Percentiles rank a stretch among this genome's conserved stretches.
These are phyloP conservation scores for Pheosia gnoma DNA, from an alignment of 2,888 invertebrate genomes.

Conservation along the genomic window DNA sequence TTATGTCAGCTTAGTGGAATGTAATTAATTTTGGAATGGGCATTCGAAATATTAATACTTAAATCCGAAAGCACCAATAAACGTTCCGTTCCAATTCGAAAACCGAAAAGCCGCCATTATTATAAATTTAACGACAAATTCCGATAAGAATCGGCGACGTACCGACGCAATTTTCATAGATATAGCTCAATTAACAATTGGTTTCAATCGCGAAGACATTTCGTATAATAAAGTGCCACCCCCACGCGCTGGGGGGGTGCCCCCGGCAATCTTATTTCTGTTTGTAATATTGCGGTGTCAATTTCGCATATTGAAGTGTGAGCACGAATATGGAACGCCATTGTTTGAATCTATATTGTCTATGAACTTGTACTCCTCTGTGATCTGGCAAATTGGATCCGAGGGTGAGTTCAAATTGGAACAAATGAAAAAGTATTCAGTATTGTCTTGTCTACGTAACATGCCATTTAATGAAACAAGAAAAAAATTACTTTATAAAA, in stretches of 20 bases:
- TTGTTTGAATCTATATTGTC: slow-evolving; percentile 69
- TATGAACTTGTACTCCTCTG: slow-evolving; percentile 65
- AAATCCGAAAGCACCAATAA: slow-evolving; percentile 57
- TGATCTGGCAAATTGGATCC: slow-evolving; percentile 55
- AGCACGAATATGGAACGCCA: slow-evolving; percentile 70
- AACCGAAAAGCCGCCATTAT: slow-evolving; percentile 65
- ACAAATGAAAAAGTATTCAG: slow-evolving; percentile 21
- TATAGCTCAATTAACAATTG: slow-evolving; percentile 84
- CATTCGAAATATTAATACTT: slow-evolving; percentile 51
- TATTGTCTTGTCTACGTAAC: not conserved
- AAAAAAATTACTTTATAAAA: not conserved
- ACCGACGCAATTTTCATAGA: slow-evolving; percentile 82
- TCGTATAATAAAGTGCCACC: slow-evolving; percentile 78
- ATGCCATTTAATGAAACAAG: too few relatives aligned
- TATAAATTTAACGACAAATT: slow-evolving; percentile 80
- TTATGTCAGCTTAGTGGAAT: slow-evolving; percentile 8
- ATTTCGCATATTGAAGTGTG: slow-evolving; percentile 82
- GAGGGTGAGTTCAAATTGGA: slow-evolving; percentile 36
- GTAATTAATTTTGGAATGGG: slow-evolving; percentile 41
- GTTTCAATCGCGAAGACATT: slow-evolving; percentile 83
- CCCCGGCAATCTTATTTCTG: slow-evolving; percentile 81
- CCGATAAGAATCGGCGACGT: slow-evolving; percentile 79
- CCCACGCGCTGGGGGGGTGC: slow-evolving; percentile 55
- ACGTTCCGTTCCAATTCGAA: slow-evolving; percentile 62
- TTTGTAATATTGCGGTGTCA: slow-evolving; percentile 84